These are phyloP conservation scores for Octodon degus DNA, from an alignment of 2,113 vertebrate species.

Conservation along the genomic window DNA sequence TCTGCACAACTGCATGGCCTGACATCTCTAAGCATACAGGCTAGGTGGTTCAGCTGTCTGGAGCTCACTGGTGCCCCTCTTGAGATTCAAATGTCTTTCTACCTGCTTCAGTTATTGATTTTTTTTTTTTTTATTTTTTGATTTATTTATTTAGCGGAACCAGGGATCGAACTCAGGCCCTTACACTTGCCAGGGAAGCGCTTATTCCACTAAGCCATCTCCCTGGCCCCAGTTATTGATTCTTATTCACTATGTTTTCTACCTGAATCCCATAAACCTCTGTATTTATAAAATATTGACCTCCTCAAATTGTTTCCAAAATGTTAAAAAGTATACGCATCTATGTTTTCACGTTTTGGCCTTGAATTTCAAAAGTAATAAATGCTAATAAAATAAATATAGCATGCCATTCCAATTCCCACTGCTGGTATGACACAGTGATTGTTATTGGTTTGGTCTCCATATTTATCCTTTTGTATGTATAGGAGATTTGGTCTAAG, in stretches of 20 bases:
- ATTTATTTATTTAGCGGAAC: too few relatives aligned
- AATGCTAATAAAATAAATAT: neutral
- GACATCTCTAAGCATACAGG: neutral
- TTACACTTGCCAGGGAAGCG: too few relatives aligned
- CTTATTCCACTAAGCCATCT: too few relatives aligned
- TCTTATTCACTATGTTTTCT: neutral
- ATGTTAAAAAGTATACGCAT: neutral
- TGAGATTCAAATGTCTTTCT: neutral
- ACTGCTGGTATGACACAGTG: too few relatives aligned
- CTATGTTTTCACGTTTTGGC: neutral
- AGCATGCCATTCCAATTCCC: too few relatives aligned
- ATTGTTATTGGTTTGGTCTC: too few relatives aligned
- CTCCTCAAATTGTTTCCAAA: neutral
- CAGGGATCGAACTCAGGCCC: too few relatives aligned
- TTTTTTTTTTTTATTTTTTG: too few relatives aligned
- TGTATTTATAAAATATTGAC: neutral
- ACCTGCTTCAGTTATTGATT: neutral
- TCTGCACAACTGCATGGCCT: neutral
- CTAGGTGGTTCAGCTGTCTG: neutral
- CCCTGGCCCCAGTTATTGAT: too few relatives aligned
- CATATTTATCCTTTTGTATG: neutral
- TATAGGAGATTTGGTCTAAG: neutral
- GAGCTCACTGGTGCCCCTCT: rapidly evolving
- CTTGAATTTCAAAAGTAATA: neutral
- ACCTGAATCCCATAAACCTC: neutral